Percentiles rank a stretch among this genome's conserved stretches.
These are phyloP conservation scores for Scaptomyza hsui DNA, from an alignment of 1,140 invertebrate species.

Conservation along the genomic window DNA sequence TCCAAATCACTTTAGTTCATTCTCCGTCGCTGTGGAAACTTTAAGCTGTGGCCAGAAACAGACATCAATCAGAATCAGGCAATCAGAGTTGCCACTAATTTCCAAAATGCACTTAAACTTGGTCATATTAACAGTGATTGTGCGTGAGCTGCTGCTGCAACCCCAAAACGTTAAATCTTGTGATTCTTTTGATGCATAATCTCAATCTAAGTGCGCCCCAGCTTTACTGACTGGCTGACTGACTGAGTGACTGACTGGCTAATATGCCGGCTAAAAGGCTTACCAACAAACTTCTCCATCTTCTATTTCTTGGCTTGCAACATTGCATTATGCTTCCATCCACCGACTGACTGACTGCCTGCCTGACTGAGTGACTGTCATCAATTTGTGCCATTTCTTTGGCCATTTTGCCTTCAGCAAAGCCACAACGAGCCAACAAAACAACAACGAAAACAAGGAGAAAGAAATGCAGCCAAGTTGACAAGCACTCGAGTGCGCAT, in stretches of 20 bases:
- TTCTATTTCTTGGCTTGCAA: conserved; percentile 3
- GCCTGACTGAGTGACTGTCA: conserved; percentile 55
- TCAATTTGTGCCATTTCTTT: conserved; percentile 74
- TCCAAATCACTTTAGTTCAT: neutral
- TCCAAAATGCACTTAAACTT: conserved; percentile 12
- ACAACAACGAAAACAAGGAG: conserved; percentile 33
- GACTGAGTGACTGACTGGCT: conserved; percentile 14
- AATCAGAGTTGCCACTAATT: conserved; percentile 5
- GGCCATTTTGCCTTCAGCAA: conserved; percentile 43
- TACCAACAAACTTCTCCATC: conserved; percentile 7
- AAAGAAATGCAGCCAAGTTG: conserved; percentile 61
- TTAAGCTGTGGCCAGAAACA: neutral
- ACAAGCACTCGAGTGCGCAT: conserved; percentile 77
- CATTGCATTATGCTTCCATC: conserved; percentile 24
- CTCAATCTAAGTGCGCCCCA: conserved; percentile 11
- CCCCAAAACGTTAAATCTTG: neutral
- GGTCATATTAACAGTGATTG: conserved; percentile 22
- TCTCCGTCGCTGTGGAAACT: neutral
- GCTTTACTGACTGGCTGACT: neutral
- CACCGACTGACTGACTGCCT: conserved; percentile 7
- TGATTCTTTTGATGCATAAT: conserved; percentile 29
- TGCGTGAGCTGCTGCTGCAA: neutral
- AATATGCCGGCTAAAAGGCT: conserved; percentile 45
- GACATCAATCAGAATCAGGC: conserved; percentile 34
- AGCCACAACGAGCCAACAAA: conserved; percentile 42